Base-by-base conservation (phyloP, 2,113 vertebrate genomes). In the Eulacestoma nigropectus region DNA sequence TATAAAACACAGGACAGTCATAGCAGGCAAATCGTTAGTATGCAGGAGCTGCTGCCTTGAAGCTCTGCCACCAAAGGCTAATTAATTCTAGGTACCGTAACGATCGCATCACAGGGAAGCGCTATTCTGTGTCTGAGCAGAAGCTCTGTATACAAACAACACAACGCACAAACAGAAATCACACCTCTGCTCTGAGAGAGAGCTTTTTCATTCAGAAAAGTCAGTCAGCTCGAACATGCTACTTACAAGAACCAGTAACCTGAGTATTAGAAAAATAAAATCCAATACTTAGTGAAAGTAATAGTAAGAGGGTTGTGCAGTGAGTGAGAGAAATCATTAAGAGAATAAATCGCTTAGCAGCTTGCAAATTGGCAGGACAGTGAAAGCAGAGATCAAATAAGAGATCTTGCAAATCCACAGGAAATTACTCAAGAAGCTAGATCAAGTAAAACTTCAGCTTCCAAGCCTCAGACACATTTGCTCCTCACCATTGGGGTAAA, bases 161-260 rank as follows among this genome's bases (percentile, higher is more conserved):
- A 44, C 84, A 78, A 75, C 7, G 20, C 73, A 95, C 83, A 63
- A 90, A 73, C 55, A 92, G 88, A 60, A 93, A 88, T 76, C 15
- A 4, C 96, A 93, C 83, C 83, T 92, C 72, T 13, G 92, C 83
- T 92, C 72, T 13, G 92, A 90, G 86, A 77, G 72, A 80, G 56
- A 90, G 80, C 80, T 86, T 77, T 60, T 93, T 94, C 93, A 97
- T 96, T 96, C 96, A 96, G 60, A 84, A 95, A 95, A 95, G 35
- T 49, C 88, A 90, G 92, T 86, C 80, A 37, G 75, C 78, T 68
- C 5, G 26, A 84, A 82, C 75, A 22, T 0, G 0, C 62, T 62
- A 1, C 76, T 78, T 22, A 6, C 41, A 33, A 67, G 84, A 92
- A 56, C 27, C 1, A 3, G 63, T 52, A 83, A 94, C 80, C 77